Percentiles rank a stretch among this genome's conserved stretches.
Evolutionary conservation across 2,797 vertebrate species (phyloP).

Genomic region (Dendrocincla tyrannina): DNA sequence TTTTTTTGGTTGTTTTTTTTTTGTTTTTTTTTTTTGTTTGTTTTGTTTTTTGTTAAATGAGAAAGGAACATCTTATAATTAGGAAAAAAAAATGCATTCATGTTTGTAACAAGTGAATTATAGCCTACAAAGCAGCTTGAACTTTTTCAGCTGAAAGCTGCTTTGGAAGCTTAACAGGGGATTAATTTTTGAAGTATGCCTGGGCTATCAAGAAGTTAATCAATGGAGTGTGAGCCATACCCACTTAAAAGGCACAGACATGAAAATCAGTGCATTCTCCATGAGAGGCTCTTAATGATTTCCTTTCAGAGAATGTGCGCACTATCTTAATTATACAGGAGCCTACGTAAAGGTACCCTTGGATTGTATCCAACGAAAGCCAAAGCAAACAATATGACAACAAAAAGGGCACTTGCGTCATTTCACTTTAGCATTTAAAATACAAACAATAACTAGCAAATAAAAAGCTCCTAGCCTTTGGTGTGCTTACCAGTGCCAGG

Average conservation of each 20-base stretch:
- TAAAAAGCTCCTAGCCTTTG: slow-evolving; percentile 62
- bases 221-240: neutral
- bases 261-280: slow-evolving; percentile 32
- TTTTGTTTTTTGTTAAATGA: neutral
- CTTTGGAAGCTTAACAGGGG: slow-evolving; percentile 6
- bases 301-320: slow-evolving; percentile 64
- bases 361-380: slow-evolving; percentile 69
- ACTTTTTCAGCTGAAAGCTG: neutral
- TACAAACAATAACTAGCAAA: slow-evolving; percentile 77
- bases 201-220: slow-evolving; percentile 28
- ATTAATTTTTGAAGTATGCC: slow-evolving; percentile 29
- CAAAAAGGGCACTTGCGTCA: slow-evolving; percentile 76
- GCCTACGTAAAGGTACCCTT: slow-evolving; percentile 70
- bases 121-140: neutral
- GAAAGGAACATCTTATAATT: neutral
- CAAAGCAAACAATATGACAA: slow-evolving; percentile 80
- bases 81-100: neutral
- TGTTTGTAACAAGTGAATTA: neutral
- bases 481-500: slow-evolving; percentile 41
- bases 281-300: slow-evolving; percentile 43
- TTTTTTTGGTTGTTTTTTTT: accelerated
- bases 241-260: slow-evolving; percentile 33
- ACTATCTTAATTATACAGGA: slow-evolving; percentile 72
- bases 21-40: too few species aligned
- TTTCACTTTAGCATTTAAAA: slow-evolving; percentile 67